phyloP scores from a whole-genome alignment of 2,797 vertebrate genomes.

The Moxostoma hubbsi region DNA sequence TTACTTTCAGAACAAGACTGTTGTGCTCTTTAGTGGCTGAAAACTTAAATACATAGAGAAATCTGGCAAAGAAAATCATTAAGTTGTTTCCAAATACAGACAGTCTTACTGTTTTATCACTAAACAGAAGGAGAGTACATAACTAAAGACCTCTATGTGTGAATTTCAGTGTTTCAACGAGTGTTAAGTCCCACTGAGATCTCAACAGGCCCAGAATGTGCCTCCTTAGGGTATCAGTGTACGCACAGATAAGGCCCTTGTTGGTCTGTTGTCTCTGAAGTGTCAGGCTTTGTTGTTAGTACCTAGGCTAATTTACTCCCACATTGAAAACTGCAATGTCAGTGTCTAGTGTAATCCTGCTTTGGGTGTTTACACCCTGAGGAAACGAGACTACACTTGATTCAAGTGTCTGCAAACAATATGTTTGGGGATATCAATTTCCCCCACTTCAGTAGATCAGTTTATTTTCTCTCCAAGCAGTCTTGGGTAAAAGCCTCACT shows the following conservation, averaged over 20 bases:
- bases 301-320: conserved; percentile 49
- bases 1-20: too few species aligned
- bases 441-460: conserved; percentile 26
- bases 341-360: conserved; percentile 59
- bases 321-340: conserved; percentile 53
- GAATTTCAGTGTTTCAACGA: conserved; percentile 13
- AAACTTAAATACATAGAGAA: not conserved
- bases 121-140: not conserved
- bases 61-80: not conserved
- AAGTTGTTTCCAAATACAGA: too few species aligned
- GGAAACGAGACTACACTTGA: conserved; percentile 38
- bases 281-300: conserved; percentile 61
- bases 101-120: too few species aligned
- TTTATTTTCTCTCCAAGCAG: conserved; percentile 21
- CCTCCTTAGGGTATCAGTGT: conserved; percentile 59
- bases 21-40: too few species aligned
- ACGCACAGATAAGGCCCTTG: conserved; percentile 65
- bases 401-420: conserved; percentile 37
- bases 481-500: conserved; percentile 30
- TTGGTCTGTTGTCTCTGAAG: conserved; percentile 55
- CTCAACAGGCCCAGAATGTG: conserved; percentile 54
- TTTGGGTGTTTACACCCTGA: conserved; percentile 56
- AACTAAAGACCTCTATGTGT: conserved; percentile 10
- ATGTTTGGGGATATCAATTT: conserved; percentile 26
- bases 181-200: not conserved